Evolutionary conservation across 2,797 vertebrate genomes (phyloP), one percentile per base, ranked within the genome.

Genomic region (Cryptoprocta ferox): DNA sequence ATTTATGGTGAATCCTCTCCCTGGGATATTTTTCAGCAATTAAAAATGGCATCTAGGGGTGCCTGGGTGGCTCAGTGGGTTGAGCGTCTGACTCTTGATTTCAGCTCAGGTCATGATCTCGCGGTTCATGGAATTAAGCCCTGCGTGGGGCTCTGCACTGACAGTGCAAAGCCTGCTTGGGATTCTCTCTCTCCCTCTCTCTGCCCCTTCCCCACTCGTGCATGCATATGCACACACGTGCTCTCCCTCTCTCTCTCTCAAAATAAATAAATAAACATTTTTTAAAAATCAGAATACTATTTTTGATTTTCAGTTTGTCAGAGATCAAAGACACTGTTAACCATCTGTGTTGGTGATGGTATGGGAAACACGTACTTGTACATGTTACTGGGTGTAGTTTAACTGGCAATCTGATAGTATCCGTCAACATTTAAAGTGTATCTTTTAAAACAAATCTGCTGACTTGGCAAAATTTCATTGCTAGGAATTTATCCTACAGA

Each of bases 231-330:
- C 48, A 48, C 56, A 59, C 21, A 3, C 19, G 8, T 24, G 56
- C 56, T 24, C 56, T 59, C 19, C 21, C 8, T 59, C 19, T 59
- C 56, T 19, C 53, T 59, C 56, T 8, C 6, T 19, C 18, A 19
- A 56, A 56, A 56, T 56, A 59, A 59, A 56, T 56, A 59, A 59
- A 24, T 9, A 59, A 24, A 59, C 56, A 59, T 59, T 59, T 59
- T 59, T 59, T 24, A 59, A 59, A 59, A 59, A 24, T 59, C 56
- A 59, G 53, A 53, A 53, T 75, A 71, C 18, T 63, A 21, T 79
- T 92, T 89, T 78, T 89, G 61, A 39, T n/a, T 94, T 94, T 83
- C 32, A 37, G 18, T 92, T 70, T 92, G 37, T 92, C 88, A 78
- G 59, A 39, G 45, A 45, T 76, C 71, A 89, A 80, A 87, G 8